Percentiles rank a stretch among this genome's conserved stretches.
Conservation (phyloP, 2,888 invertebrate species). For the Schizotus pectinicornis region DNA sequence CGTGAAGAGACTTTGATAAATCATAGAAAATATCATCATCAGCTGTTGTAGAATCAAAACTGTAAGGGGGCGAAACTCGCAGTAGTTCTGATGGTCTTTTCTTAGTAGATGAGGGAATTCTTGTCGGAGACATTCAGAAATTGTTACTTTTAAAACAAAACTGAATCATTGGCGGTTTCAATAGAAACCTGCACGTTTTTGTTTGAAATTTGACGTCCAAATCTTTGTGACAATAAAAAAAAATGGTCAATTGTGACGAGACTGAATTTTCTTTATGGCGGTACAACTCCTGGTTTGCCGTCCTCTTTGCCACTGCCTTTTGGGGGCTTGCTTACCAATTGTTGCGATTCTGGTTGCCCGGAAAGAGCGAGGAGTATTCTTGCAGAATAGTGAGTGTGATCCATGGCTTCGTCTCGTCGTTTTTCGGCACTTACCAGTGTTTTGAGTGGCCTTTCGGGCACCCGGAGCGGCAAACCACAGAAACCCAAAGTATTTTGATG, state of each 20-base stretch:
- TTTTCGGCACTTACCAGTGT: constrained; percentile 51
- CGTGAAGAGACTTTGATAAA: constrained; percentile 7
- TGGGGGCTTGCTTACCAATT: constrained; percentile 45
- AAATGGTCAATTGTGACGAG: background rate
- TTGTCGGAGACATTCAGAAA: too few species aligned
- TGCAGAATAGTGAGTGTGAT: constrained; percentile 45
- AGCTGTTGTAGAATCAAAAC: constrained; percentile 2
- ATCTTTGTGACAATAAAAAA: too few species aligned
- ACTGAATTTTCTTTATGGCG: background rate
- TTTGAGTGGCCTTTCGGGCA: constrained; percentile 50
- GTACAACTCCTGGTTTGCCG: constrained; percentile 23
- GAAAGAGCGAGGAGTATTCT: constrained; percentile 46
- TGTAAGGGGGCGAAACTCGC: too few species aligned
- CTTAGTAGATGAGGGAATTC: too few species aligned
- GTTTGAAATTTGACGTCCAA: too few species aligned
- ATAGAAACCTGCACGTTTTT: too few species aligned
- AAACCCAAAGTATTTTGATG: constrained; percentile 57
- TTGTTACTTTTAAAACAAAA: background rate
- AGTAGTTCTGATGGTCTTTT: too few species aligned
- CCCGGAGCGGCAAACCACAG: constrained; percentile 46
- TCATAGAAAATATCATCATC: constrained; percentile 19
- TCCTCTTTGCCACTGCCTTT: constrained; percentile 32
- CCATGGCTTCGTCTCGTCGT: constrained; percentile 48
- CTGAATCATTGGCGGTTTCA: background rate
- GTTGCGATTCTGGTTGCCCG: constrained; percentile 27